Conservation (phyloP, 2,888 invertebrate genomes). For the Cheilosia urbana region DNA sequence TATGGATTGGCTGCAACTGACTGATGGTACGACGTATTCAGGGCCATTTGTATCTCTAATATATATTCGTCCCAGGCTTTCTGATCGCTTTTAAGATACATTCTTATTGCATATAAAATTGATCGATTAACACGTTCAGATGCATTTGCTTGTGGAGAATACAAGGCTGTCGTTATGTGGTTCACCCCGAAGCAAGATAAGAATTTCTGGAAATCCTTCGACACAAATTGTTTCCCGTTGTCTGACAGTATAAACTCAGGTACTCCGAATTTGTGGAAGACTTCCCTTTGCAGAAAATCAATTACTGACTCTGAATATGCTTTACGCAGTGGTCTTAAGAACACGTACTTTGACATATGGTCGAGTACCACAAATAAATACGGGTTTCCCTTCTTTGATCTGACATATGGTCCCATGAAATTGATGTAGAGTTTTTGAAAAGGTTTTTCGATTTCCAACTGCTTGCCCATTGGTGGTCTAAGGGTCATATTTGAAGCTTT, state of each 20-base stretch:
- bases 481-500: too few relatives aligned
- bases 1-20: slow-evolving; percentile 41
- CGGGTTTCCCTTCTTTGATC: slow-evolving; percentile 33
- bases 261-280: slow-evolving; percentile 77
- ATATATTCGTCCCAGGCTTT: background rate
- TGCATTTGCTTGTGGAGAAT: slow-evolving; percentile 76
- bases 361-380: slow-evolving; percentile 35
- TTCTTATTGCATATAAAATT: slow-evolving; percentile 76
- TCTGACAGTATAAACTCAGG: slow-evolving; percentile 74
- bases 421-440: slow-evolving; percentile 46
- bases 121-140: slow-evolving; percentile 78
- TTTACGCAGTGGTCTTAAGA: slow-evolving; percentile 24
- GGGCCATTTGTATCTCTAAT: background rate
- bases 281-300: slow-evolving; percentile 44
- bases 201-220: slow-evolving; percentile 46
- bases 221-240: slow-evolving; percentile 76
- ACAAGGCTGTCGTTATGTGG: slow-evolving; percentile 42
- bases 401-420: slow-evolving; percentile 46
- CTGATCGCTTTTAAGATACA: background rate
- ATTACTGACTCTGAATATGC: background rate
- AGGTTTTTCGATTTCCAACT: slow-evolving; percentile 16
- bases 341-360: slow-evolving; percentile 49
- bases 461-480: slow-evolving; percentile 38
- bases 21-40: background rate
- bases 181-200: slow-evolving; percentile 47